phyloP scores from a whole-genome alignment of 2,113 vertebrate genomes.

The Mystacornis crossleyi region DNA sequence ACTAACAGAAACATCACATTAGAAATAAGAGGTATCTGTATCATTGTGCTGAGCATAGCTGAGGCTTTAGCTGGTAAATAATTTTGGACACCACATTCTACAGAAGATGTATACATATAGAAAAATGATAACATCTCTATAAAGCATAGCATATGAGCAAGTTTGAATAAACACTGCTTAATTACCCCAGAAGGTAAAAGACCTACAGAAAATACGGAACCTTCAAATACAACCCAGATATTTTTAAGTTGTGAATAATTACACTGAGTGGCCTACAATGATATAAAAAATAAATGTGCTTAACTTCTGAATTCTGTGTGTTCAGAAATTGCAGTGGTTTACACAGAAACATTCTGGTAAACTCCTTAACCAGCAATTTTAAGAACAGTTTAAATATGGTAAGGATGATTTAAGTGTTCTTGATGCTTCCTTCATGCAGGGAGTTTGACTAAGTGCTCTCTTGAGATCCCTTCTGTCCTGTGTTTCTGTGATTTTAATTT shows the following conservation, averaged over 20 bases:
- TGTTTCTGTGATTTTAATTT: constrained; percentile 11
- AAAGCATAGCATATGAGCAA: not conserved
- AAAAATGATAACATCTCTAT: not conserved
- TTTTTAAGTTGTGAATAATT: not conserved
- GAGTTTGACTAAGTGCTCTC: not conserved
- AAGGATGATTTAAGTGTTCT: not conserved
- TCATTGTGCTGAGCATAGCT: not conserved
- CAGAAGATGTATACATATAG: not conserved
- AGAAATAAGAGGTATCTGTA: not conserved
- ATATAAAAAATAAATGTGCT: not conserved
- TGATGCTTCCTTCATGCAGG: not conserved
- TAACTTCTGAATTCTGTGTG: not conserved
- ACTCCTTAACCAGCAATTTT: not conserved
- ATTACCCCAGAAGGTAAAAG: not conserved
- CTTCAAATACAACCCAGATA: not conserved
- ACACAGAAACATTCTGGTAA: not conserved
- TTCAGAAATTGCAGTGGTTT: not conserved
- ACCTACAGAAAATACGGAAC: not conserved
- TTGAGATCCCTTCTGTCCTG: not conserved
- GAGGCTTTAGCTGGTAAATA: not conserved
- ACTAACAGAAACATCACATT: not conserved
- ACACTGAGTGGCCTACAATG: not conserved
- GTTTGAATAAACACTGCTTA: not conserved
- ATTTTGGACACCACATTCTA: not conserved
- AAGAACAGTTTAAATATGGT: not conserved